Base-by-base conservation (phyloP, 2,113 vertebrate genomes). In the Pseudopodoces humilis region DNA sequence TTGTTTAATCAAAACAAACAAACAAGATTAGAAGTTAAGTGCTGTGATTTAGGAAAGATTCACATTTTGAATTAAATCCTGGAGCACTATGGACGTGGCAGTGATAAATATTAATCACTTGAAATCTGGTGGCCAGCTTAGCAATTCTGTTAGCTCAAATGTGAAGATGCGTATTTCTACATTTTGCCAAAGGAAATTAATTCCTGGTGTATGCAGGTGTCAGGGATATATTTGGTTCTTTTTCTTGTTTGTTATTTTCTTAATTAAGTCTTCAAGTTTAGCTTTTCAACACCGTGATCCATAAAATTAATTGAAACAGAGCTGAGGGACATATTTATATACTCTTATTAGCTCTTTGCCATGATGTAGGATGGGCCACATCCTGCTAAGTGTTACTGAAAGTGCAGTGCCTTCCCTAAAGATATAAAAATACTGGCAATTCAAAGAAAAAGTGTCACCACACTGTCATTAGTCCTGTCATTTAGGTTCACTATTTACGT, bases 1-100 rank as follows among this genome's bases (percentile, higher is more conserved):
- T 97, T 97, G 95, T 97, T 98, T 95, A 97, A 98, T 98, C 97
- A 98, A 97, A 98, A 97, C 96, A 97, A 98, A 97, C 97, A 98
- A 98, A 98, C 97, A 96, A 92, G 90, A 98, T 98, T 97, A 98
- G 94, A 96, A 93, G 92, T 95, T 95, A 96, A 92, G 96, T 96
- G 96, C 82, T 79, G 43, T 72, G 90, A 94, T 97, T 93, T 92
- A 70, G 84, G 71, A 94, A 96, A 97, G 95, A 96, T 65, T 95
- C 95, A 90, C 92, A 94, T 97, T 97, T 96, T 85, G 77, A 98
- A 97, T 96, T 95, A 92, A 95, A 88, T 62, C 74, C 84, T 95
- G 67, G 33, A 80, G 69, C 89, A 67, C 63, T 82, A 89, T 44
- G 79, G 94, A 97, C 28, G 19, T 92, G 92, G 90, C 94, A 89